A percentile compares a stretch with the other conserved stretches of the same genome.
phyloP scores from a whole-genome alignment of 2,888 invertebrate genomes.

The Adelphocoris suturalis region DNA sequence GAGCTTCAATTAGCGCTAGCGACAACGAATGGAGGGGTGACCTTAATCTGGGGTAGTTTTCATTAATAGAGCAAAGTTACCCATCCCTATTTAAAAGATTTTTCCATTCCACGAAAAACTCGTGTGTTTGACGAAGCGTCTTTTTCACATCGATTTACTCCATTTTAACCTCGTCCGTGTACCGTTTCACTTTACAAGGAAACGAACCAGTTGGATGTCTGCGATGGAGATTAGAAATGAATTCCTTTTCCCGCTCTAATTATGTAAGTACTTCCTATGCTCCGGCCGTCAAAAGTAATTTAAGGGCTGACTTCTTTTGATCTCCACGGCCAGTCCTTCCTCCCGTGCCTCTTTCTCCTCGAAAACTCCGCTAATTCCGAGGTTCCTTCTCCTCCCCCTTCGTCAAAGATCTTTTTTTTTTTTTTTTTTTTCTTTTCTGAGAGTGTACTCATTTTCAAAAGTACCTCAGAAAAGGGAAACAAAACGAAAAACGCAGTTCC shows the following conservation, averaged over 20 bases:
- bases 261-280: background rate
- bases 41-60: too few species aligned
- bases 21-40: too few species aligned
- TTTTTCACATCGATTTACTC: background rate
- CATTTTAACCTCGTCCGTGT: background rate
- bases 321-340: background rate
- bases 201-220: background rate
- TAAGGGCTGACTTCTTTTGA: conserved; percentile 6
- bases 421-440: background rate
- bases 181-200: background rate
- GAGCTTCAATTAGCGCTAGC: too few species aligned
- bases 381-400: background rate
- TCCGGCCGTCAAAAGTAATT: conserved; percentile 6
- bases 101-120: too few species aligned
- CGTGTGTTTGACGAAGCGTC: too few species aligned
- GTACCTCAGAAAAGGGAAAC: background rate
- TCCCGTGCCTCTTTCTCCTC: background rate
- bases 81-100: too few species aligned
- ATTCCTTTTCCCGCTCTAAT: background rate
- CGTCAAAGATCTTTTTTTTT: background rate
- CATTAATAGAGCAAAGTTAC: too few species aligned
- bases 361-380: background rate
- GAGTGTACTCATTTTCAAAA: background rate
- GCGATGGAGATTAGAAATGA: conserved; percentile 14
- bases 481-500: background rate